Conservation (phyloP, 2,888 invertebrate species). For the Phasia obesa region DNA sequence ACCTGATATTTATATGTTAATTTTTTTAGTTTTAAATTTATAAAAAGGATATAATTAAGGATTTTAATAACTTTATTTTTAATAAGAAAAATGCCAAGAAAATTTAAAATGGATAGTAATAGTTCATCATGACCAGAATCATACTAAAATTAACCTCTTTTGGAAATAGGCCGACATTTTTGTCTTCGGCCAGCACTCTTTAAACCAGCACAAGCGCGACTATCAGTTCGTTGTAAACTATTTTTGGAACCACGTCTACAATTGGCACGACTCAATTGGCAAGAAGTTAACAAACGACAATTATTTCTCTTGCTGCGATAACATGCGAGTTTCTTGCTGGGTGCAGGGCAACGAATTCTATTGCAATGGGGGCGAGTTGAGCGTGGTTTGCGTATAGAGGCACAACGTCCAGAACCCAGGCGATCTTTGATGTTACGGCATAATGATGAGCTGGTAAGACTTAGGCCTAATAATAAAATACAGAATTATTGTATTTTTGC, state of each 20-base stretch:
- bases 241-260: constrained; percentile 67
- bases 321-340: constrained; percentile 70
- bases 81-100: not conserved
- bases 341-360: constrained; percentile 42
- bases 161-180: constrained; percentile 60
- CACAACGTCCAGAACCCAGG: constrained; percentile 57
- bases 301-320: constrained; percentile 71
- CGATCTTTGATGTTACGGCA: constrained; percentile 54
- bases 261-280: constrained; percentile 74
- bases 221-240: not conserved
- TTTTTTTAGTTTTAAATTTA: too few species aligned
- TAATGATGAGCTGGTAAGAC: not conserved
- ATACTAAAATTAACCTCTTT: constrained; percentile 2
- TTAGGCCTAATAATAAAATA: constrained; percentile 4
- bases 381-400: constrained; percentile 22
- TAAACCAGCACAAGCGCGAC: constrained; percentile 61
- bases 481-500: too few species aligned
- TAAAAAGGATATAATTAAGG: not conserved
- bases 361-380: constrained; percentile 36
- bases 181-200: constrained; percentile 51
- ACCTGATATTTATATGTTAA: too few species aligned
- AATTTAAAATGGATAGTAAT: constrained; percentile 38
- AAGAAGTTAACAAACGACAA: constrained; percentile 73
- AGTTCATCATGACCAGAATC: constrained; percentile 44
- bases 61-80: not conserved